These are phyloP conservation scores for Euwallacea similis DNA, from an alignment of 1,140 invertebrate species.

Conservation along the genomic window DNA sequence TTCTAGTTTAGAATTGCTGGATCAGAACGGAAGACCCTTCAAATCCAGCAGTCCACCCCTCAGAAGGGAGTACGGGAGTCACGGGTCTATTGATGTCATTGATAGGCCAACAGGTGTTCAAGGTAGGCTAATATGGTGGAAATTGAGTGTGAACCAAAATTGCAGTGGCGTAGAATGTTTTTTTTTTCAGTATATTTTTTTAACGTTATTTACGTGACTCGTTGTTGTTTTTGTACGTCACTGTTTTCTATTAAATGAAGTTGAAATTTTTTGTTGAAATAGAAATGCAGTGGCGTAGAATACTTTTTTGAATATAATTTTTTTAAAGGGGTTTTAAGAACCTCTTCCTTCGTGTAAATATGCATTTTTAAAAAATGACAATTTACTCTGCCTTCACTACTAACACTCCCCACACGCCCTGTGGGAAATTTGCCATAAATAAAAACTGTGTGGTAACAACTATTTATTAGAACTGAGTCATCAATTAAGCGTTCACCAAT, in stretches of 20 bases:
- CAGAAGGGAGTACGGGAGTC: conserved; percentile 63
- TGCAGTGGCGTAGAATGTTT: background rate
- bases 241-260: too few relatives aligned
- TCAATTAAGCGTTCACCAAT: background rate
- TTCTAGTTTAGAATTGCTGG: conserved; percentile 62
- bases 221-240: too few relatives aligned
- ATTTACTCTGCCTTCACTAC: background rate
- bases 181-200: background rate
- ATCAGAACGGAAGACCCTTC: conserved; percentile 47
- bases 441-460: too few relatives aligned
- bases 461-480: conserved; percentile 1
- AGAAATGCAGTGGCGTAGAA: too few relatives aligned
- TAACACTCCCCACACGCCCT: background rate
- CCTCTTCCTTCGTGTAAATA: too few relatives aligned
- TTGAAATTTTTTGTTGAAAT: too few relatives aligned
- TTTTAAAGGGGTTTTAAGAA: too few relatives aligned
- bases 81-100: conserved; percentile 63
- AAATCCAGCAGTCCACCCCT: conserved; percentile 53
- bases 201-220: background rate
- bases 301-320: too few relatives aligned
- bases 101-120: conserved; percentile 45
- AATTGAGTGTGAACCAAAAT: background rate
- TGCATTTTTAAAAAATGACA: too few relatives aligned
- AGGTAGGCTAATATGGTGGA: conserved; percentile 8
- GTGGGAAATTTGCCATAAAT: too few relatives aligned